phyloP scores from a whole-genome alignment of 2,888 invertebrate species.

The Phania funesta region DNA sequence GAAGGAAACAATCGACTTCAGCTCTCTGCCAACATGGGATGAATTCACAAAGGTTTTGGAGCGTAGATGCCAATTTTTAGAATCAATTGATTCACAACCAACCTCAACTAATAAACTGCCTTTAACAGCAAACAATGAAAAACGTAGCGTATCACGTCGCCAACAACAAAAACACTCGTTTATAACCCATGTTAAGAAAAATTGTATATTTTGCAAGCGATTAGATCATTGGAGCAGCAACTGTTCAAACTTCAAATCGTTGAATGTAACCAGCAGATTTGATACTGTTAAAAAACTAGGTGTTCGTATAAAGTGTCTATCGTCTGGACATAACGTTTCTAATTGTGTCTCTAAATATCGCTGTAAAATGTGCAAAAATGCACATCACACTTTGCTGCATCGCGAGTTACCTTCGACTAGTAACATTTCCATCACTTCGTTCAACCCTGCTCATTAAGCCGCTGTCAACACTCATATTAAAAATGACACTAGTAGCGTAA shows the following conservation, averaged over 20 bases:
- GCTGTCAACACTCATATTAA: too few species aligned
- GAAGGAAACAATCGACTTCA: conserved; percentile 56
- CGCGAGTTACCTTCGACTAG: too few species aligned
- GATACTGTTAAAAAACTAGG: conserved; percentile 20
- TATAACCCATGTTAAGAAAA: neutral
- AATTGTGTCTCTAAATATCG: too few species aligned
- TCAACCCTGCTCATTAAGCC: too few species aligned
- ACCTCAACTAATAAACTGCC: neutral
- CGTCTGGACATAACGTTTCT: too few species aligned
- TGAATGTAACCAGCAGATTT: neutral
- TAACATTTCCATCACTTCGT: too few species aligned
- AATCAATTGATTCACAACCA: conserved; percentile 31
- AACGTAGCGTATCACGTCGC: conserved; percentile 6
- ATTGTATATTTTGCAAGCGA: conserved; percentile 19
- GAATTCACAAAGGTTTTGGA: conserved; percentile 35
- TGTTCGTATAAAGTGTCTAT: conserved; percentile 19
- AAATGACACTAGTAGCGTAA: too few species aligned
- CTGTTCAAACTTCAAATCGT: conserved; percentile 3
- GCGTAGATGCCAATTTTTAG: conserved; percentile 52
- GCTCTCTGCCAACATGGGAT: conserved; percentile 42
- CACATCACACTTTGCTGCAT: too few species aligned
- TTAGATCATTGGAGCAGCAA: conserved; percentile 24
- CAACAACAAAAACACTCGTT: conserved; percentile 16
- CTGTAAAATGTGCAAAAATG: too few species aligned
- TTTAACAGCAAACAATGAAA: neutral